A percentile compares a stretch with the other conserved stretches of the same genome.
Conservation (phyloP, 2,888 invertebrate genomes). For the Digitonthophagus gazella region DNA sequence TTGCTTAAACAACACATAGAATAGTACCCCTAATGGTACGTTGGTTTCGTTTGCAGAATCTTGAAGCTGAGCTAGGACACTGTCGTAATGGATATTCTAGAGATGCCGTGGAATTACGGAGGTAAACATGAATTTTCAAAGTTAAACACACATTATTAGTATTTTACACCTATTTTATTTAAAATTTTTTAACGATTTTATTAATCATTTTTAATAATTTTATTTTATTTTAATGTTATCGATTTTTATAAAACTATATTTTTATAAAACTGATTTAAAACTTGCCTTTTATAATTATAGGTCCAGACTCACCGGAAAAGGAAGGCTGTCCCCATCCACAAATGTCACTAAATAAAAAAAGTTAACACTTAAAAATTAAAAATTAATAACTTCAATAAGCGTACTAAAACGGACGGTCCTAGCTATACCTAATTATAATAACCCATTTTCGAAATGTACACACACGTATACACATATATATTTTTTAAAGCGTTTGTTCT, state of each 20-base stretch:
- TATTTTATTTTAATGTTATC: too few species aligned
- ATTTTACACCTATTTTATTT: constrained; percentile 7
- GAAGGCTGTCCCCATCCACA: neutral
- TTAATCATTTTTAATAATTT: too few species aligned
- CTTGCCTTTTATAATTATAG: neutral
- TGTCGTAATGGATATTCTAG: constrained; percentile 32
- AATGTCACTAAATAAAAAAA: neutral
- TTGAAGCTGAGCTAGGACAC: constrained; percentile 38
- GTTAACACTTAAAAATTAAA: too few species aligned
- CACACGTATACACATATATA: too few species aligned
- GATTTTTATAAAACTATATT: neutral
- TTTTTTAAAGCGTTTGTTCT: neutral
- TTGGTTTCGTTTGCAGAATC: constrained; percentile 33
- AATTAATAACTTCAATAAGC: neutral
- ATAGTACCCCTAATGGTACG: neutral
- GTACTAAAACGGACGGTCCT: neutral
- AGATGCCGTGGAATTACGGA: neutral
- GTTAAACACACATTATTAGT: constrained; percentile 7
- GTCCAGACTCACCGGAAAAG: neutral
- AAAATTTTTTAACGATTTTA: too few species aligned
- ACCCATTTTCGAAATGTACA: neutral
- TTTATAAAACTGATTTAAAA: neutral
- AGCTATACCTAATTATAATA: neutral
- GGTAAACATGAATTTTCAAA: constrained; percentile 14
- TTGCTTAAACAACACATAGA: neutral